phyloP scores from a whole-genome alignment of 2,888 invertebrate species.

The Diadegma fenestrale region DNA sequence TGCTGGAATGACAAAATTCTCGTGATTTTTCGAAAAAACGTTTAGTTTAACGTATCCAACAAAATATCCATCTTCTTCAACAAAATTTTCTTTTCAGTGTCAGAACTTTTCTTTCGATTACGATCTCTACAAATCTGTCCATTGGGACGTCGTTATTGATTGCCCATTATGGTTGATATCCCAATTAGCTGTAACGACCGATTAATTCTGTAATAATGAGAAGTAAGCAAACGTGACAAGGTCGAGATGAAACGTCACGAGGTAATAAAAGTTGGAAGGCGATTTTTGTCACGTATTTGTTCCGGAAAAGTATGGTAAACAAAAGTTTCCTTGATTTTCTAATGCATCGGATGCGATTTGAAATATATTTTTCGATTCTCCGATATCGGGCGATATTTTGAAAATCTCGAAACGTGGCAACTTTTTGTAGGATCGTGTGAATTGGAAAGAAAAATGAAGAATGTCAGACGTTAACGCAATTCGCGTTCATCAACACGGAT shows the following conservation, averaged over 20 bases:
- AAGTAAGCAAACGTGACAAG: not conserved
- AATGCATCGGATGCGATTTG: not conserved
- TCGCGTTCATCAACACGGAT: conserved; percentile 64
- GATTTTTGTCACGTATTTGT: not conserved
- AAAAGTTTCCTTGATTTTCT: not conserved
- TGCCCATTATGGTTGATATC: not conserved
- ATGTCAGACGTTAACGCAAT: conserved; percentile 57
- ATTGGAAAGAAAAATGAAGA: conserved; percentile 28
- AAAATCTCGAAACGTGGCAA: conserved; percentile 26
- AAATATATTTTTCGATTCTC: conserved; percentile 9
- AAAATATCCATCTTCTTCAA: too few relatives aligned
- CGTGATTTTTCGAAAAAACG: too few relatives aligned
- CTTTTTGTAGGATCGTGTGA: conserved; percentile 37
- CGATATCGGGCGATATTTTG: conserved; percentile 6
- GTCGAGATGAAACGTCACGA: not conserved
- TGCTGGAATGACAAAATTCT: too few relatives aligned
- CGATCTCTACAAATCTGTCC: not conserved
- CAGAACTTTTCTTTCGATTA: not conserved
- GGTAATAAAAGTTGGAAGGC: not conserved
- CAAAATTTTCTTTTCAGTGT: too few relatives aligned
- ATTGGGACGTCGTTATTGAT: not conserved
- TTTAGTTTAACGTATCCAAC: too few relatives aligned
- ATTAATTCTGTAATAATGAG: not conserved
- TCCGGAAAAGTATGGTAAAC: not conserved
- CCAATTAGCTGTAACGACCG: not conserved